These are phyloP conservation scores for Spodoptera picta DNA, from an alignment of 2,888 invertebrate species.

Conservation along the genomic window DNA sequence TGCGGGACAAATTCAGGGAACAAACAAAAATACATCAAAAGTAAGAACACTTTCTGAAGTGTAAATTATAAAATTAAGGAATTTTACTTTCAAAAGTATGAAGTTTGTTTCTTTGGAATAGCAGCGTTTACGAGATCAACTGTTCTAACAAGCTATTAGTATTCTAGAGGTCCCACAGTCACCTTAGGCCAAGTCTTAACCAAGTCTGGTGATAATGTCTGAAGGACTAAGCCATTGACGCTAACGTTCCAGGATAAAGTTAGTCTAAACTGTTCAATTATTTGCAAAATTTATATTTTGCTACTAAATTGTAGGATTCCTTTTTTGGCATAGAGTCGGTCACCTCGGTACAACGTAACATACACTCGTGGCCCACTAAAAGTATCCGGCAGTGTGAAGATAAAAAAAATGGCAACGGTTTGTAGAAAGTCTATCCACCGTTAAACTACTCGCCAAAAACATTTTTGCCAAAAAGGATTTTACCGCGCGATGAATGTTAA, in stretches of 20 bases:
- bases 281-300: not conserved
- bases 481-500: conserved; percentile 16
- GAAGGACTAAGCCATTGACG: conserved; percentile 31
- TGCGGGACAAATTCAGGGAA: conserved; percentile 22
- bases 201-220: conserved; percentile 47
- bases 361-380: conserved; percentile 32
- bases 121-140: conserved; percentile 43
- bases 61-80: conserved; percentile 14
- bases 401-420: conserved; percentile 51
- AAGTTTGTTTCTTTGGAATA: conserved; percentile 29
- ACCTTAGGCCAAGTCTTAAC: conserved; percentile 42
- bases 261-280: conserved; percentile 31
- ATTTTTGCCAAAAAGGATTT: conserved; percentile 29
- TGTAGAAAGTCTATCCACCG: conserved; percentile 39
- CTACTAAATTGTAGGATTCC: conserved; percentile 5
- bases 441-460: conserved; percentile 33
- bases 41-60: not conserved
- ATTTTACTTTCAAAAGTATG: conserved; percentile 5
- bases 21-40: not conserved
- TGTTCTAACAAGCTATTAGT: conserved; percentile 40
- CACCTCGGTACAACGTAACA: conserved; percentile 14
- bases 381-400: conserved; percentile 39
- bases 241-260: conserved; percentile 24
- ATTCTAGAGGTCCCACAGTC: conserved; percentile 38
- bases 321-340: conserved; percentile 27